Conservation (phyloP, 2,888 invertebrate genomes). For the Gerris lacustris region DNA sequence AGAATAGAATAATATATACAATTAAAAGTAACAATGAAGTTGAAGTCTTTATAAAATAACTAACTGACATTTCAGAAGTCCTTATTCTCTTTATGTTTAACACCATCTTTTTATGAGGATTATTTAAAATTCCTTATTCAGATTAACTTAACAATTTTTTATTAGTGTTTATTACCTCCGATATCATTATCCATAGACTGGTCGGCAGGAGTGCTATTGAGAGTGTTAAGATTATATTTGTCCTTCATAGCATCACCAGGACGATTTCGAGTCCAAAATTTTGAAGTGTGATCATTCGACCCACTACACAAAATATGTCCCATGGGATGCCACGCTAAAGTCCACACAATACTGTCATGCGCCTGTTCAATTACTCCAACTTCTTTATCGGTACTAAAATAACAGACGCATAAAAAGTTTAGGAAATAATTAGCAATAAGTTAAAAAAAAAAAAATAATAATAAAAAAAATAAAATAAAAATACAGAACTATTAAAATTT, state of each 20-base stretch:
- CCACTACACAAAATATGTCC: constrained; percentile 98
- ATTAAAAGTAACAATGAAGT: no score
- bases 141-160: no score
- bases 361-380: constrained; percentile 96
- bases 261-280: constrained; percentile 98
- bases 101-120: no score
- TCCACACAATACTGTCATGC: constrained; percentile 99
- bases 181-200: constrained; percentile 55
- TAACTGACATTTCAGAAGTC: no score
- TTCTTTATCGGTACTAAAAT: constrained; percentile 79
- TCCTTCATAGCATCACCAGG: constrained; percentile 98
- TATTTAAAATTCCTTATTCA: no score
- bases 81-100: no score
- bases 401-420: not conserved
- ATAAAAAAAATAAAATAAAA: not conserved
- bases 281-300: constrained; percentile 97
- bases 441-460: not conserved
- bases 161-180: constrained; percentile 12
- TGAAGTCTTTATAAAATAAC: no score
- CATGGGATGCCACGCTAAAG: constrained; percentile 96
- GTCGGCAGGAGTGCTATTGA: constrained; percentile 63
- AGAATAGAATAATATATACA: no score
- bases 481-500: not conserved
- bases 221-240: constrained; percentile 87
- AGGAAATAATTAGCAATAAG: no score